Percentiles rank a stretch among this genome's conserved stretches.
Evolutionary conservation across 2,797 vertebrate species (phyloP).

Genomic region (Sebastes baramenuke): DNA sequence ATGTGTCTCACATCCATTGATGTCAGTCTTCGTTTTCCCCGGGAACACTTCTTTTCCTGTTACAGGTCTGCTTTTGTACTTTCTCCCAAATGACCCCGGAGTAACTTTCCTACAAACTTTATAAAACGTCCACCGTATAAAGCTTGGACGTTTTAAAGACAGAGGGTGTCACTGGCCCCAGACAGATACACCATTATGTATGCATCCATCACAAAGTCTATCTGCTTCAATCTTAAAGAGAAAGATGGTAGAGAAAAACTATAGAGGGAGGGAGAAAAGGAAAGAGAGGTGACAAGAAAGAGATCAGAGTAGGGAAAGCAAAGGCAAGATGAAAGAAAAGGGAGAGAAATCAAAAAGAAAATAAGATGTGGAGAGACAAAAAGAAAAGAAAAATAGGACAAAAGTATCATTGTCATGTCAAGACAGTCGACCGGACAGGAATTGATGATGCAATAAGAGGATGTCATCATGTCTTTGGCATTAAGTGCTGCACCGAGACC

Average conservation of each 20-base stretch:
- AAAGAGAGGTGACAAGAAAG: not conserved
- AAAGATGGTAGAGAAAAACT: not conserved
- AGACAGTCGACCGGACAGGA: conserved; percentile 46
- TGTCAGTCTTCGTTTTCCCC: not conserved
- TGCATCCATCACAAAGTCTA: conserved; percentile 18
- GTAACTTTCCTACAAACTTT: not conserved
- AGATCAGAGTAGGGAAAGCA: not conserved
- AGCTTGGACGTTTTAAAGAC: conserved; percentile 21
- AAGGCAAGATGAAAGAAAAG: not conserved
- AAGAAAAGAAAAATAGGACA: not conserved
- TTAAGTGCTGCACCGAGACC: conserved; percentile 67
- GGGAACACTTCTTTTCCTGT: not conserved
- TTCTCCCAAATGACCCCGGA: not conserved
- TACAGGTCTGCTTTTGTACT: not conserved
- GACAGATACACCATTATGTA: conserved; percentile 21
- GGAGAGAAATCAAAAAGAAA: not conserved
- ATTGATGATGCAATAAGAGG: conserved; percentile 61
- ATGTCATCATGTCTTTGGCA: conserved; percentile 55
- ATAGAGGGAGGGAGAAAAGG: not conserved
- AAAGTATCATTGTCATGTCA: conserved; percentile 49
- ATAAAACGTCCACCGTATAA: not conserved
- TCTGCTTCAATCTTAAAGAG: not conserved
- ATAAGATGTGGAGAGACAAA: not conserved
- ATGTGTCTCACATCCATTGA: not conserved
- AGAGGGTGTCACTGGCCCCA: conserved; percentile 7